Base-by-base conservation (phyloP, 2,113 vertebrate genomes). In the Megaptera novaeangliae region DNA sequence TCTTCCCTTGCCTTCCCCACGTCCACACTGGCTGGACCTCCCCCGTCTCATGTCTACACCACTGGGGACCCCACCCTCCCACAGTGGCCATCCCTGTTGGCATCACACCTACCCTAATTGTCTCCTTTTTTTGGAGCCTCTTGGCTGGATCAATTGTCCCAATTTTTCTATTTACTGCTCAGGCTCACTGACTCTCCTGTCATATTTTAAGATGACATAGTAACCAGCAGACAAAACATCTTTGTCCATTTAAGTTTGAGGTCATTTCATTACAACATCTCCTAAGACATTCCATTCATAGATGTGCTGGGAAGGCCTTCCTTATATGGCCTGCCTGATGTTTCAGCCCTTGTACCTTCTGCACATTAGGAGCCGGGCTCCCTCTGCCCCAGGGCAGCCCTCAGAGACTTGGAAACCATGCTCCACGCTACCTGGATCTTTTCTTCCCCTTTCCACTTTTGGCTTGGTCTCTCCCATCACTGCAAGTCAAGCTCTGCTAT, bases 201-300 rank as follows among this genome's bases (percentile, higher is more conserved):
- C 74, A 6, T 17, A 17, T 71, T 66, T 15, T 52, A 89, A 61
- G 12, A 91, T 88, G 88, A 63, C 46, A 11, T 39, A 39, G 88
- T 41, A 59, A 46, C n/a, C 41, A 64, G 46, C 49, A 91, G 77
- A 83, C 75, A 88, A 91, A 68, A 78, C 46, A 44, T 21, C 88
- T 94, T 88, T 72, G 71, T 95, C 77, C 36, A 12, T 1, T 63
- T 41, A 64, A 55, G 85, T 91, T 77, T 93, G 95, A 95, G 66
- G 39, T 92, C 96, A 94, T 94, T 87, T 88, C 57, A 81, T 96
- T 36, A 68, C 85, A 49, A 82, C 88, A 46, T 81, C 90, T 88
- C 86, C 88, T 71, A 78, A 90, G 88, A 63, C 91, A 36, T 36
- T 41, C 57, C 44, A 11, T 23, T 63, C 41, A 69, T 5, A 31